Base-by-base conservation (phyloP, 2,113 vertebrate species). In the Cynopterus brachyotis region DNA sequence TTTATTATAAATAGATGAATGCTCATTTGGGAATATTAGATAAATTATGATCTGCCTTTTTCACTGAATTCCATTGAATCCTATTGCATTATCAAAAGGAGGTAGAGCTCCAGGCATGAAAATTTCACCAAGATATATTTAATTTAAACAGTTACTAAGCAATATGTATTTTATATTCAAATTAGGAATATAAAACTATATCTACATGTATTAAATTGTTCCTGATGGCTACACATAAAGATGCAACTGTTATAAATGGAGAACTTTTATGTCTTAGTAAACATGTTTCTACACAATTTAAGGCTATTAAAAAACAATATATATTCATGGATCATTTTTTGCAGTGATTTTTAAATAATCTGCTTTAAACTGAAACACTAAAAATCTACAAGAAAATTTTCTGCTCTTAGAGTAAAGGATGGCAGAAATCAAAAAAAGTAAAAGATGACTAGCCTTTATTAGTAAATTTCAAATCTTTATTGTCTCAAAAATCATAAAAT, bases 311-410 rank as follows among this genome's bases (percentile, higher is more conserved):
- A 87, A 82, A 95, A 67, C 22, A 87, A 32, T 80, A 88, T 59
- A 24, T 24, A 59, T 80, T 80, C n/a, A 30, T 53, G 47, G 47
- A 35, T 85, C 37, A 76, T 78, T 55, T 85, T 57, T 57, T 93
- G 15, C 53, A 53, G 37, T 53, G 55, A 50, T 81, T 88, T 81
- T 91, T 83, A 81, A 84, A 55, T 87, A 93, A 37, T 4, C 13
- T 81, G 69, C 50, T 75, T 87, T 87, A 88, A 90, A 88, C 70
- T 84, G 32, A 76, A 93, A 50, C 40, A 79, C 37, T 69, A 81
- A 73, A 76, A 85, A 45, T 30, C 72, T 47, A 45, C 13, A 37
- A 42, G 47, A 67, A 88, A 84, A 64, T 91, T 45, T 66, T 92
- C 55, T 67, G 16, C 53, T 84, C 37, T 69, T 72, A 28, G 22